These are phyloP conservation scores for Bostrychus sinensis DNA, from an alignment of 2,113 vertebrate genomes.

Conservation along the genomic window DNA sequence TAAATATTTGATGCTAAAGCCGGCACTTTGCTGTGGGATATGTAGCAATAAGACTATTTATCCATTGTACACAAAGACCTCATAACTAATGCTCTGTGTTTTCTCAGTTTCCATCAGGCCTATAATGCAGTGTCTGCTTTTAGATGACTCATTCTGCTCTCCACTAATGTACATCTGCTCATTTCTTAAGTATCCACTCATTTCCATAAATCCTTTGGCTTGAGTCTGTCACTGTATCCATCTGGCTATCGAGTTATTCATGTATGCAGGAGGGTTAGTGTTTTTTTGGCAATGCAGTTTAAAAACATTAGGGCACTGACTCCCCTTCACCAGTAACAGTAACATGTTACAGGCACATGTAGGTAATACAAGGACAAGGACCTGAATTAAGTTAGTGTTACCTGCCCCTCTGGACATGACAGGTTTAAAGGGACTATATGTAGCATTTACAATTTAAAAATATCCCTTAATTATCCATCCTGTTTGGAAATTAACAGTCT, in stretches of 20 bases:
- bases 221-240: constrained; percentile 13
- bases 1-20: constrained; percentile 48
- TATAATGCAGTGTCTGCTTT: constrained; percentile 29
- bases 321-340: constrained; percentile 40
- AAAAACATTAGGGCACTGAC: constrained; percentile 22
- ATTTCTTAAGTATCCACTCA: constrained; percentile 2
- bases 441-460: not conserved
- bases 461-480: not conserved
- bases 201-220: constrained; percentile 1
- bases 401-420: constrained; percentile 28
- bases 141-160: constrained; percentile 24
- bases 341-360: constrained; percentile 75
- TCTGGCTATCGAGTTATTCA: constrained; percentile 12
- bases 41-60: constrained; percentile 8
- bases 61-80: constrained; percentile 1
- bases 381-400: constrained; percentile 65
- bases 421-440: constrained; percentile 39
- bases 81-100: not conserved
- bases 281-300: constrained; percentile 45
- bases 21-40: constrained; percentile 35
- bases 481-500: not conserved
- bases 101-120: not conserved
- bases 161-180: constrained; percentile 32
- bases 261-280: constrained; percentile 26
- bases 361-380: constrained; percentile 61